Evolutionary conservation across 2,113 vertebrate genomes (phyloP), one percentile per base, ranked within the genome.

Genomic region (Camelus bactrianus): DNA sequence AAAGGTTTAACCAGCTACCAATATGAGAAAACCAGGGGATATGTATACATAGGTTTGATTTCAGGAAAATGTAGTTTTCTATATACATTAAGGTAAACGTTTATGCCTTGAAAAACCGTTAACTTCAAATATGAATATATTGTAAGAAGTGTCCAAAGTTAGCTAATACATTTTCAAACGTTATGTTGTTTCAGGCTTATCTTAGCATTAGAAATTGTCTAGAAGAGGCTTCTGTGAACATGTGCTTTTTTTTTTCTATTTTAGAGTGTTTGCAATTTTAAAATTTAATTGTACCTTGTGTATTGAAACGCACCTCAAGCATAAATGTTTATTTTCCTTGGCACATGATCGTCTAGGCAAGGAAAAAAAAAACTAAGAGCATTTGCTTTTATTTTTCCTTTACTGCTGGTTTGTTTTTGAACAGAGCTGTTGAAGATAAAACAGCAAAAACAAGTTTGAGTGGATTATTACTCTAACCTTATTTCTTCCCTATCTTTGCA

Each of bases 261-360:
- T 95, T 60, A 84, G 69, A 70, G 35, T 70, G 26, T 42, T 88
- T 95, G 38, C 42, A 42, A 50, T 88, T 84, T 88, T 94, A 52
- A 60, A 70, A 20, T 70, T 83, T 91, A 38, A 35, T 72, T 91
- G 10, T 26, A 6, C 56, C 6, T 2, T n/a, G 35, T 46, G 9
- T 64, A 64, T 60, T 94, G 52, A 88, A 95, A 67, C 19, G 30
- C 0, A 42, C 58, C 42, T 96, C 15, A 75, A 80, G 30, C 22
- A 46, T 46, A 14, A 48, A 13, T 85, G n/a, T 50, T 67, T 79
- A 26, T 85, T 54, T 95, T 95, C 22, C 17, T 90, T 22, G 65
- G n/a, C 35, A 91, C 60, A 46, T 80, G 56, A 96, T 30, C 50
- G 52, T 24, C 4, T 11, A 88, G 42, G 9, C 28, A 89, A 79